phyloP scores from a whole-genome alignment of 2,888 invertebrate species.

The Xestia c-nigrum region DNA sequence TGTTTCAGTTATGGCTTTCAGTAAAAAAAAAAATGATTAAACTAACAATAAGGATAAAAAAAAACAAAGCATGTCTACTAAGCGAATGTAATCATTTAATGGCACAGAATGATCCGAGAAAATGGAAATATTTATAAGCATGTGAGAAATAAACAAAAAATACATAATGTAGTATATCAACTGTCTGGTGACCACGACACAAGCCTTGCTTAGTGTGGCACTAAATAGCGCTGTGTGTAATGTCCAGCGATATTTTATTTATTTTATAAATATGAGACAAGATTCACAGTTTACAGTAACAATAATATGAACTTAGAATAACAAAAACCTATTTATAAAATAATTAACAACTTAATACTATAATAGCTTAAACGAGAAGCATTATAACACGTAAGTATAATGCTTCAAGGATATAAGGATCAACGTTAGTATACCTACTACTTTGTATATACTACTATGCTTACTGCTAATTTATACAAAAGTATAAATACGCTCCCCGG shows the following conservation, averaged over 20 bases:
- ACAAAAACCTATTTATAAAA: neutral
- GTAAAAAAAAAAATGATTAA: neutral
- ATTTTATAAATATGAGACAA: too few species aligned
- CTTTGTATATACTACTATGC: too few species aligned
- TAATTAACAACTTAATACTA: conserved; percentile 6
- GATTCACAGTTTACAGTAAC: neutral
- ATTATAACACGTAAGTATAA: too few species aligned
- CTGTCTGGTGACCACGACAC: too few species aligned
- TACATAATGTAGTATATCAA: too few species aligned
- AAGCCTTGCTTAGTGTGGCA: too few species aligned
- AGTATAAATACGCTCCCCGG: too few species aligned
- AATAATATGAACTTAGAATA: conserved; percentile 8
- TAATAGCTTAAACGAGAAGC: neutral
- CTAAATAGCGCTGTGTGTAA: too few species aligned
- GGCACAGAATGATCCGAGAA: neutral
- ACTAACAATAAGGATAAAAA: neutral
- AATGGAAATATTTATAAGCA: conserved; percentile 24
- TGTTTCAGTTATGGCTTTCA: neutral
- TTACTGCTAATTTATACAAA: too few species aligned
- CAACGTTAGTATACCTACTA: too few species aligned
- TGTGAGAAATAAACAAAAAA: neutral
- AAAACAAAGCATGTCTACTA: conserved; percentile 10
- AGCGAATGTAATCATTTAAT: conserved; percentile 39
- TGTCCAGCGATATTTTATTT: too few species aligned
- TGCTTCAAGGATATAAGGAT: too few species aligned